Conservation (phyloP, 2,888 invertebrate species). For the Ophion ventricosus region DNA sequence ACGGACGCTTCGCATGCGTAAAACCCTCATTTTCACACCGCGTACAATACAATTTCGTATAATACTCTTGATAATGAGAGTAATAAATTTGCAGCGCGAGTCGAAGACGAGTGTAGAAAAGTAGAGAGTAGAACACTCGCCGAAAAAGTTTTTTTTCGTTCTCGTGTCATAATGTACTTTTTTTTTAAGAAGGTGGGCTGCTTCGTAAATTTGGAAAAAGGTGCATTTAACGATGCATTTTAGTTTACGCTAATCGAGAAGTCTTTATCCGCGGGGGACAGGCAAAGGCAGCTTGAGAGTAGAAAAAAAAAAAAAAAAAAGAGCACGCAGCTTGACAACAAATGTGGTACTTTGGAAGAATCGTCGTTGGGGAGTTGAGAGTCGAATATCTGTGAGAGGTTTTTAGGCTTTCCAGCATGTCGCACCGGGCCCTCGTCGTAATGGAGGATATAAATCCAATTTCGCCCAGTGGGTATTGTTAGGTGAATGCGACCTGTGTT, state of each 20-base stretch:
- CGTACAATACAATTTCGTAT: too few species aligned
- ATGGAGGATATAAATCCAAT: conserved; percentile 67
- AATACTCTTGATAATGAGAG: too few species aligned
- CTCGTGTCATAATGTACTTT: too few species aligned
- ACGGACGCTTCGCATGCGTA: too few species aligned
- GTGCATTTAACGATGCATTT: conserved; percentile 1
- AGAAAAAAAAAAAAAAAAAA: conserved; percentile 11
- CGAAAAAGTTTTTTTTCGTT: too few species aligned
- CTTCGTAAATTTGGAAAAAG: too few species aligned
- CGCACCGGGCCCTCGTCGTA: conserved; percentile 40
- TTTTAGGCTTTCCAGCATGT: conserved; percentile 41
- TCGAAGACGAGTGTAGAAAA: too few species aligned
- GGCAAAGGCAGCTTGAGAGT: background rate
- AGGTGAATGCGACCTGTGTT: conserved; percentile 51
- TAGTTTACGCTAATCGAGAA: conserved; percentile 27
- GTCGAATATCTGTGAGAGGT: conserved; percentile 36
- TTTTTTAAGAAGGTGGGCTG: too few species aligned
- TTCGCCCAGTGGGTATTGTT: conserved; percentile 56
- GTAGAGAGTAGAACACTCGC: too few species aligned
- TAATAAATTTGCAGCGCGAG: too few species aligned
- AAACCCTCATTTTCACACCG: too few species aligned
- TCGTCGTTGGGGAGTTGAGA: conserved; percentile 48
- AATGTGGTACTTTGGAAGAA: conserved; percentile 47
- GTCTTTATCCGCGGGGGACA: conserved; percentile 1
- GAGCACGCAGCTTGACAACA: conserved; percentile 3